A percentile compares a stretch with the other conserved stretches of the same genome.
Conservation (phyloP, 2,888 invertebrate genomes). For the Thymelicus lineola region DNA sequence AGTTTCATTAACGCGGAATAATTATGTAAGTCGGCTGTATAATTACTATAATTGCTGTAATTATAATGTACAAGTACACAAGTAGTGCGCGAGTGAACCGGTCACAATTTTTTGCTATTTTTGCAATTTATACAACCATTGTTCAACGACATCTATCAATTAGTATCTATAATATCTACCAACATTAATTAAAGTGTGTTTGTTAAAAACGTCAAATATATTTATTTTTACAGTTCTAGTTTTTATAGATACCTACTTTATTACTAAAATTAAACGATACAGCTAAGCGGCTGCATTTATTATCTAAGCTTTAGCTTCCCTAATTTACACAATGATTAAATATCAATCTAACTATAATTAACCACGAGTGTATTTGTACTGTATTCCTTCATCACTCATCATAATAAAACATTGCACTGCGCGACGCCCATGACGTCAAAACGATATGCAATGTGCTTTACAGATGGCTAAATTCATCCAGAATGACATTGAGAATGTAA, state of each 20-base stretch:
- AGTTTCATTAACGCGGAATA: constrained; percentile 3
- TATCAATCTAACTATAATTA: neutral
- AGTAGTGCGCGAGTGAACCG: neutral
- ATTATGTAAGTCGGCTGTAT: neutral
- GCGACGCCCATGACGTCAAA: constrained; percentile 45
- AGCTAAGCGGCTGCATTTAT: too few species aligned
- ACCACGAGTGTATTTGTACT: neutral
- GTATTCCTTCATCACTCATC: neutral
- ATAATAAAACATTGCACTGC: constrained; percentile 41
- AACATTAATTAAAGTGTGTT: too few species aligned
- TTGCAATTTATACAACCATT: neutral
- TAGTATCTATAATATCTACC: too few species aligned
- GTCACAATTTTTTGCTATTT: neutral
- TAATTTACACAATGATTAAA: too few species aligned
- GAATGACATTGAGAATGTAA: neutral
- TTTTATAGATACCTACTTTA: too few species aligned
- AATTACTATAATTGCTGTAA: constrained; percentile 4
- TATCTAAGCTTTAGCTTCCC: too few species aligned
- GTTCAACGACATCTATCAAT: neutral
- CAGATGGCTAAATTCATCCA: constrained; percentile 41
- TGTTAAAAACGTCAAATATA: too few species aligned
- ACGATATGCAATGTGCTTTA: constrained; percentile 43
- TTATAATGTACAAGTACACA: neutral
- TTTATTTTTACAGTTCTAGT: too few species aligned
- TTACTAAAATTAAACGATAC: too few species aligned